These are phyloP conservation scores for Anas platyrhynchos DNA, from an alignment of 2,113 vertebrate species.

Conservation along the genomic window DNA sequence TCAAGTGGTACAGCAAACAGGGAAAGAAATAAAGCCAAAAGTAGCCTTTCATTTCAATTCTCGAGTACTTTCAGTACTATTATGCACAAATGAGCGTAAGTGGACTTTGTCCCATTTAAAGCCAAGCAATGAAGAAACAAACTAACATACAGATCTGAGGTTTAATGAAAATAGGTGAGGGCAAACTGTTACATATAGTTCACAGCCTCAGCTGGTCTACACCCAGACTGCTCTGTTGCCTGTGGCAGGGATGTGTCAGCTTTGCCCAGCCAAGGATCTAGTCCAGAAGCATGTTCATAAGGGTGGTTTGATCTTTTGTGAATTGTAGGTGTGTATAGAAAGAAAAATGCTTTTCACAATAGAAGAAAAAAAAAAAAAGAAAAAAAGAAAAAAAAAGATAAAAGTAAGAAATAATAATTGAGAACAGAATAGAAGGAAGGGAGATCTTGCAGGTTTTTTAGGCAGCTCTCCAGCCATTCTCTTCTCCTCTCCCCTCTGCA, in stretches of 20 bases:
- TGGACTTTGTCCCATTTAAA: background rate
- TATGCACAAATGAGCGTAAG: background rate
- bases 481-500: background rate
- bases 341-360: background rate
- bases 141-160: background rate
- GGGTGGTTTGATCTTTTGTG: background rate
- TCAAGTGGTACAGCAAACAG: background rate
- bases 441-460: background rate
- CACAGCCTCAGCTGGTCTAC: background rate
- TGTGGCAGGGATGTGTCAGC: background rate
- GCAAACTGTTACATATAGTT: background rate
- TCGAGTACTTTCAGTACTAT: background rate
- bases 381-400: background rate
- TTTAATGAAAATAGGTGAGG: background rate
- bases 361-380: background rate
- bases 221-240: background rate
- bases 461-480: background rate
- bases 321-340: background rate
- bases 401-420: background rate
- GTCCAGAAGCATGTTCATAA: background rate
- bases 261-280: background rate
- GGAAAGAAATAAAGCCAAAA: background rate
- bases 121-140: background rate
- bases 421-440: background rate
- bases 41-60: background rate